A percentile compares a stretch with the other conserved stretches of the same genome.
phyloP scores from a whole-genome alignment of 2,888 invertebrate species.

The Strigamia transsilvanica region DNA sequence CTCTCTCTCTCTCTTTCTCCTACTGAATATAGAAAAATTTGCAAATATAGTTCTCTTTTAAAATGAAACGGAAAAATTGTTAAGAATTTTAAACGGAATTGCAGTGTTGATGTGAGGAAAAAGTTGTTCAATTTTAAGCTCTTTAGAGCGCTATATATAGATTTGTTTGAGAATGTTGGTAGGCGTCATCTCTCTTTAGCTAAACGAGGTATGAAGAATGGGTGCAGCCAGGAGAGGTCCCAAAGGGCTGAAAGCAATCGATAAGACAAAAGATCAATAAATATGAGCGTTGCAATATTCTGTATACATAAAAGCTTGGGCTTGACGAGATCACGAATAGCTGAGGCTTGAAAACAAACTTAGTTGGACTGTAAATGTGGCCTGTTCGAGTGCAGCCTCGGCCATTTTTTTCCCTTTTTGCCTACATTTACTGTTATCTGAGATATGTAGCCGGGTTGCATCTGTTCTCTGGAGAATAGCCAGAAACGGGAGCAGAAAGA shows the following conservation, averaged over 20 bases:
- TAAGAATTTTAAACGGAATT: neutral
- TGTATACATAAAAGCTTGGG: neutral
- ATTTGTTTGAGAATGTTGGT: slow-evolving; percentile 40
- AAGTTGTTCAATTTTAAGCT: slow-evolving; percentile 43
- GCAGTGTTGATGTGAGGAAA: slow-evolving; percentile 23
- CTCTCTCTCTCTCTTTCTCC: too few relatives aligned
- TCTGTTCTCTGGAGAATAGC: slow-evolving; percentile 43
- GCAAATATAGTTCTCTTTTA: neutral
- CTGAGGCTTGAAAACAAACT: slow-evolving; percentile 1
- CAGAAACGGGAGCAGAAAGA: slow-evolving; percentile 49
- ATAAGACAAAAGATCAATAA: slow-evolving; percentile 35
- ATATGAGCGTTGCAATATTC: slow-evolving; percentile 15
- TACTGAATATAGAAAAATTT: slow-evolving; percentile 7
- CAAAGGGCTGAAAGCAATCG: slow-evolving; percentile 40
- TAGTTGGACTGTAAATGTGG: slow-evolving; percentile 36
- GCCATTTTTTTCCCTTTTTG: neutral
- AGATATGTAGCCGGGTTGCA: slow-evolving; percentile 40
- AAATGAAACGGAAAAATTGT: neutral
- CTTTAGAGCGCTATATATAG: slow-evolving; percentile 37
- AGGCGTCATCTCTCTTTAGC: slow-evolving; percentile 47
- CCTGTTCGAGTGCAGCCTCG: neutral
- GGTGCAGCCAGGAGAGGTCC: slow-evolving; percentile 39
- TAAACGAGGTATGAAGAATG: slow-evolving; percentile 49
- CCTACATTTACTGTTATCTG: slow-evolving; percentile 34
- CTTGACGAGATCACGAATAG: neutral